Conservation (phyloP, 2,888 invertebrate genomes). For the Pseudococcus jackbeardsleyi region DNA sequence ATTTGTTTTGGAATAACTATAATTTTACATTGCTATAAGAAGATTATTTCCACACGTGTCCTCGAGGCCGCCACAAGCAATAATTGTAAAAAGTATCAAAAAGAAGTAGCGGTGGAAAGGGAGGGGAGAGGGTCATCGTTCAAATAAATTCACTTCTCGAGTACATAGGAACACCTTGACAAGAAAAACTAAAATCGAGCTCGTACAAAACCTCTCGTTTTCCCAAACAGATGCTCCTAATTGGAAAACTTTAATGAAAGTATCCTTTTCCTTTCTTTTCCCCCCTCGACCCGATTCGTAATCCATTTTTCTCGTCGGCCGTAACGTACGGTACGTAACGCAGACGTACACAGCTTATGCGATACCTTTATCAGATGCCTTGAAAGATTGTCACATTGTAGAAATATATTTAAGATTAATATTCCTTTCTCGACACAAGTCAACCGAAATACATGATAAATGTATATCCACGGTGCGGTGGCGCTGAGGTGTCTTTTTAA, state of each 20-base stretch:
- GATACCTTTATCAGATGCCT: not conserved
- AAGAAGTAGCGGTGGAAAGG: not conserved
- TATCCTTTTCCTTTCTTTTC: not conserved
- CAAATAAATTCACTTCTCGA: not conserved
- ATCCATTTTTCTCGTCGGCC: not conserved
- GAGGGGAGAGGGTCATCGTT: not conserved
- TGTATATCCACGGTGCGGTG: not conserved
- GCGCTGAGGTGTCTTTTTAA: too few relatives aligned
- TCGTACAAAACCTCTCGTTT: not conserved
- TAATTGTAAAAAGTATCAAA: too few relatives aligned
- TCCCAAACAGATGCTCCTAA: slow-evolving; percentile 3
- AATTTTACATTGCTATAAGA: too few relatives aligned
- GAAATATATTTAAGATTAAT: slow-evolving; percentile 27
- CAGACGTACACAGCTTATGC: not conserved
- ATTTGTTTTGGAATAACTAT: too few relatives aligned
- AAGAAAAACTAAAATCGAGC: not conserved
- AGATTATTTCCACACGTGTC: too few relatives aligned
- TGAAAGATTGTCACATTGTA: slow-evolving; percentile 14
- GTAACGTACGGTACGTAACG: not conserved
- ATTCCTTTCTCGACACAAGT: slow-evolving; percentile 13
- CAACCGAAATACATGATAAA: slow-evolving; percentile 13
- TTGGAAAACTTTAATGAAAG: slow-evolving; percentile 4
- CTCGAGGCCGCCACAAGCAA: too few relatives aligned
- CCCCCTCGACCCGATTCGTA: not conserved
- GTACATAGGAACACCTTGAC: not conserved